phyloP scores from a whole-genome alignment of 2,888 invertebrate species.

The Rhamphomyia laevipes region DNA sequence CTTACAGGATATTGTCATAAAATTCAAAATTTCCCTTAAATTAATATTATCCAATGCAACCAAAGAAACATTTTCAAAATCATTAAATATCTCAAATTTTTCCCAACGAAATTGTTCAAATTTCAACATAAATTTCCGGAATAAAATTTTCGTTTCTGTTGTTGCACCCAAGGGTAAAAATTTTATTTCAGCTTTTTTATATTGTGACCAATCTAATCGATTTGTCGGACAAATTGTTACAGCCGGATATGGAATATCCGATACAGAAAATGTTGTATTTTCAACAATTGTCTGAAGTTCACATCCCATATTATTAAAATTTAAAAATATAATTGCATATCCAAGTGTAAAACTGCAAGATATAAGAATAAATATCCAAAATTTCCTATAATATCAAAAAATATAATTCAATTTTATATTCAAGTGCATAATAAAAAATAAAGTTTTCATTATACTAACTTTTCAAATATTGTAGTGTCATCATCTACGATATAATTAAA shows the following conservation, averaged over 20 bases:
- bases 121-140: constrained; percentile 23
- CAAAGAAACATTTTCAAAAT: constrained; percentile 19
- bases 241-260: constrained; percentile 31
- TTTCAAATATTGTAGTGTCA: neutral
- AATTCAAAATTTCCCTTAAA: constrained; percentile 26
- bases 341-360: neutral
- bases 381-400: neutral
- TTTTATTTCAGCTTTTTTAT: constrained; percentile 22
- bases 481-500: neutral
- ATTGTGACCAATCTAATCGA: constrained; percentile 32
- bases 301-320: neutral
- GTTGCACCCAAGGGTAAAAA: constrained; percentile 23
- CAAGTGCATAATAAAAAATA: too few species aligned
- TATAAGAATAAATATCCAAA: neutral
- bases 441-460: neutral
- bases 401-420: neutral
- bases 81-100: constrained; percentile 19
- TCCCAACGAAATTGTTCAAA: constrained; percentile 30
- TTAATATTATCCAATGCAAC: constrained; percentile 25
- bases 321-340: too few species aligned
- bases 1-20: constrained; percentile 34
- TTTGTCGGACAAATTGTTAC: constrained; percentile 33
- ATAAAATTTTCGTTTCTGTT: constrained; percentile 18
- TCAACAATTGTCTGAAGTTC: constrained; percentile 32
- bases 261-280: constrained; percentile 29